Base-by-base conservation (phyloP, 2,113 vertebrate genomes). In the Himantopus leucocephalus region DNA sequence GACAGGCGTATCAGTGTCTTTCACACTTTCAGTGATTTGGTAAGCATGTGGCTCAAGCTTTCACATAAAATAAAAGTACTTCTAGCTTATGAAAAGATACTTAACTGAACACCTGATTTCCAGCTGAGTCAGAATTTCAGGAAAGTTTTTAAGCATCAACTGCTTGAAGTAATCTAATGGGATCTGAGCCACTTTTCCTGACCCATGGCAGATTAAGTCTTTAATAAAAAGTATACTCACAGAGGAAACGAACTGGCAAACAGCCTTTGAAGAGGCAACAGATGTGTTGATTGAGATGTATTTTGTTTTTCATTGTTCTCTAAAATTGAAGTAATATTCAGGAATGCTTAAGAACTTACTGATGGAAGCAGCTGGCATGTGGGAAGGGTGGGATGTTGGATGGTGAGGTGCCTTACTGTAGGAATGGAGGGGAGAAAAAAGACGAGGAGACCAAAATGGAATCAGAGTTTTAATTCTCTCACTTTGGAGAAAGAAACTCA, bases 281-380 rank as follows among this genome's bases (percentile, higher is more conserved):
- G 63, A 95, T 96, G 58, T 73, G 76, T 66, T 90, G 74, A 84
- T 39, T 77, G 64, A 90, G 41, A 92, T 34, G 14, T 35, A 73
- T 67, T 94, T 92, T 96, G 59, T 29, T 91, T 85, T 72, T 60
- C 63, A 34, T 59, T 70, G 10, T 43, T 94, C 81, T 85, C 39
- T 48, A 90, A 94, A 95, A 86, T n/a, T 70, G 48, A 88, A 76
- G 76, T 52, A 86, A 79, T 92, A 94, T 86, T 96, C 85, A 96
- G 71, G 47, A 90, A 92, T 56, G 34, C 60, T 94, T 79, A 85
- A 84, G 80, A 91, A 92, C 76, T 86, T 85, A 92, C 50, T 91
- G 92, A 92, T 71, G 59, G 62, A 94, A 80, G 86, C 87, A 96
- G 77, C 74, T 95, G 88, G 80, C 77, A 95, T 95, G 85, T 88